phyloP scores from a whole-genome alignment of 2,797 vertebrate species.

The Siniperca scherzeri region DNA sequence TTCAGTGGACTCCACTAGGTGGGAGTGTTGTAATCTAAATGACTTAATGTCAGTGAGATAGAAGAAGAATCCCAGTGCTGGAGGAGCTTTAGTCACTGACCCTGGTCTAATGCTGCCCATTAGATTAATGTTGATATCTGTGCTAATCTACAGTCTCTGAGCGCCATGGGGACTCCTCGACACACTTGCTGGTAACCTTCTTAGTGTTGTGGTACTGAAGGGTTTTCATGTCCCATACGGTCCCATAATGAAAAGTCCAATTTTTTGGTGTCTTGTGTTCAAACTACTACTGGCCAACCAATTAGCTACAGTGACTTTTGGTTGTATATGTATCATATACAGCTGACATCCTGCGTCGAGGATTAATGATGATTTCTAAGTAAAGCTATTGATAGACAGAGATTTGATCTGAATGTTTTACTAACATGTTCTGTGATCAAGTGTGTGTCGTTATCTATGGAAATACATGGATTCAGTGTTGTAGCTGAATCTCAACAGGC shows the following conservation, averaged over 20 bases:
- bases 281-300: neutral
- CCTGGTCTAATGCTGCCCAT: neutral
- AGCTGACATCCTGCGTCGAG: neutral
- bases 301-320: neutral
- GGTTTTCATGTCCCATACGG: neutral
- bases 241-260: neutral
- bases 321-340: neutral
- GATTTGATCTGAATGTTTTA: neutral
- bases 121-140: neutral
- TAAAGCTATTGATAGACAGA: neutral
- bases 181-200: neutral
- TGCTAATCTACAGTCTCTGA: neutral
- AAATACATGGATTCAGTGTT: neutral
- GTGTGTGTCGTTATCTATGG: neutral
- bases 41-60: neutral
- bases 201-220: neutral
- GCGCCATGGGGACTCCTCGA: neutral
- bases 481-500: neutral
- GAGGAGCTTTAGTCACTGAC: neutral
- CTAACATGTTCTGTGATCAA: too few relatives aligned
- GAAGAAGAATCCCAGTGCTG: neutral
- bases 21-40: conserved; percentile 75
- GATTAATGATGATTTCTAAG: neutral
- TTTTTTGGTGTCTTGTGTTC: neutral
- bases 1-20: conserved; percentile 76